A percentile compares a stretch with the other conserved stretches of the same genome.
Evolutionary conservation across 2,888 invertebrate species (phyloP).

Genomic region (Mellilla xanthometata): DNA sequence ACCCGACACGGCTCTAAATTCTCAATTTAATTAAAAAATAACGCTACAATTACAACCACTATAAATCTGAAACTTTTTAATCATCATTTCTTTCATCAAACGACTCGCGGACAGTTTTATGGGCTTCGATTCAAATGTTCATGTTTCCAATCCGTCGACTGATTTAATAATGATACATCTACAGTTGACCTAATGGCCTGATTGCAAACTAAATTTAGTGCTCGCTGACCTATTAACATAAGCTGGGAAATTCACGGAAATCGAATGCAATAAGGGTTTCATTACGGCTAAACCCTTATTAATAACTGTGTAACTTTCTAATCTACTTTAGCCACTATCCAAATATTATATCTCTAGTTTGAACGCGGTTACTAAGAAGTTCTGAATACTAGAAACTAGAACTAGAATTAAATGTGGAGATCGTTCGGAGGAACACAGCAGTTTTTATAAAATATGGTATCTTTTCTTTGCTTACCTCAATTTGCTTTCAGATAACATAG

Average conservation of each 20-base stretch:
- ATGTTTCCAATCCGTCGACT: slow-evolving; percentile 24
- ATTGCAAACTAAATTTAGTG: slow-evolving; percentile 42
- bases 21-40: slow-evolving; percentile 10
- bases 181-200: slow-evolving; percentile 50
- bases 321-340: no score
- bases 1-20: slow-evolving; percentile 7
- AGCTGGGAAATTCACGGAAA: not conserved
- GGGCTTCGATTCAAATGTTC: slow-evolving; percentile 10
- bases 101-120: slow-evolving; percentile 20
- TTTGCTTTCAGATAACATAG: no score
- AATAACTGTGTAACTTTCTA: no score
- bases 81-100: slow-evolving; percentile 20
- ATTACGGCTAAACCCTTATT: no score
- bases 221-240: slow-evolving; percentile 31
- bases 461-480: no score
- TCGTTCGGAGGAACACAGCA: no score
- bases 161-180: slow-evolving; percentile 25
- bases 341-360: no score
- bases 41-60: slow-evolving; percentile 20
- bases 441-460: no score
- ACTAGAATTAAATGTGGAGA: no score
- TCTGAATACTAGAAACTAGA: no score
- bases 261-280: no score
- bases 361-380: no score
- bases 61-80: slow-evolving; percentile 21